Evolutionary conservation across 2,113 vertebrate species (phyloP).

Genomic region (Lathamus discolor): DNA sequence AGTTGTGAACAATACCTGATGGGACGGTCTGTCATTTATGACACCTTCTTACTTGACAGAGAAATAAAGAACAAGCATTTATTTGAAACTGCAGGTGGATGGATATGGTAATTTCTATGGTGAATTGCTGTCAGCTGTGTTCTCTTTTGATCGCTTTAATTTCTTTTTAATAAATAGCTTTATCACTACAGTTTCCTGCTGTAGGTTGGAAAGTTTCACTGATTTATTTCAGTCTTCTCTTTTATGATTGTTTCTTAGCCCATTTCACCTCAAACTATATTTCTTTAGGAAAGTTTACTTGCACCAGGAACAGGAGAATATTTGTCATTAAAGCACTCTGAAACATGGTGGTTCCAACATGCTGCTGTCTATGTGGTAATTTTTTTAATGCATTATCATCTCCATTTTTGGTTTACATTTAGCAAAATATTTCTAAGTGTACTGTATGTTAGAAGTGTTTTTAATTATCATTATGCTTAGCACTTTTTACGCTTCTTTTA

Average conservation of each 20-base stretch:
- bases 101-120: background rate
- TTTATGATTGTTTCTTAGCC: background rate
- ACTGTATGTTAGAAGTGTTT: background rate
- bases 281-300: background rate
- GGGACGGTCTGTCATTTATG: background rate
- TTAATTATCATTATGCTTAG: background rate
- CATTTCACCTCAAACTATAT: background rate
- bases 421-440: background rate
- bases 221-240: background rate
- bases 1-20: background rate
- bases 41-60: background rate
- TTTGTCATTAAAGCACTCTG: background rate
- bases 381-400: background rate
- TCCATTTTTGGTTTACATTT: background rate
- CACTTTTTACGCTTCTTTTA: background rate
- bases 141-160: background rate
- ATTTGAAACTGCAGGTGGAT: background rate
- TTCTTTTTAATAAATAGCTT: background rate
- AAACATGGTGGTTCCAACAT: background rate
- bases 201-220: background rate
- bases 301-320: background rate
- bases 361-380: accelerated
- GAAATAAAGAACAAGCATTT: background rate
- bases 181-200: background rate
- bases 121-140: background rate